Conservation (phyloP, 2,888 invertebrate genomes). For the Ditylenchus weischeri region DNA sequence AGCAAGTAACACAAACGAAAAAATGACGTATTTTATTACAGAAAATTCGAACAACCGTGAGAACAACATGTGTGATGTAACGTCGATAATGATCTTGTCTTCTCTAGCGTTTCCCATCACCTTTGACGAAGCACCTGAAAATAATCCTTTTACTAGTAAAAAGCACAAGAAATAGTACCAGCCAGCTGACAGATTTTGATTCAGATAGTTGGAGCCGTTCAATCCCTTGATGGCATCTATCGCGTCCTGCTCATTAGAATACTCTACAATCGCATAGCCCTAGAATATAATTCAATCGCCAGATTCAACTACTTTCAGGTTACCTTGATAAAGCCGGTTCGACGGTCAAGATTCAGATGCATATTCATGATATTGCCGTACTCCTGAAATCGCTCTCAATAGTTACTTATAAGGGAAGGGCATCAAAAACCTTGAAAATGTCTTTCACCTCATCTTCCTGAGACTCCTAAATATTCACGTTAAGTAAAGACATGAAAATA, state of each 20-base stretch:
- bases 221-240: slow-evolving; percentile 85
- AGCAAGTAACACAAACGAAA: background rate
- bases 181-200: slow-evolving; percentile 75
- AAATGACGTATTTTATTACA: background rate
- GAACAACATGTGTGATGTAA: too few relatives aligned
- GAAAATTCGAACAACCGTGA: too few relatives aligned
- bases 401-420: too few relatives aligned
- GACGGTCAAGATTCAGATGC: slow-evolving; percentile 89
- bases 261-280: slow-evolving; percentile 96
- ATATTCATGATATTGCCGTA: slow-evolving; percentile 96
- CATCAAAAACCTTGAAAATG: slow-evolving; percentile 9
- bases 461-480: slow-evolving; percentile 69
- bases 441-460: slow-evolving; percentile 81
- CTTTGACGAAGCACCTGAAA: too few relatives aligned
- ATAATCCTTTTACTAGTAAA: too few relatives aligned
- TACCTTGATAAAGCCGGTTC: slow-evolving; percentile 88
- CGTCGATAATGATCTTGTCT: too few relatives aligned
- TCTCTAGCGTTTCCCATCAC: too few relatives aligned
- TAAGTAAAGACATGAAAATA: too few relatives aligned
- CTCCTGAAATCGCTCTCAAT: slow-evolving; percentile 63
- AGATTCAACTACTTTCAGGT: too few relatives aligned
- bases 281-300: too few relatives aligned
- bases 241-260: slow-evolving; percentile 94
- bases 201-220: slow-evolving; percentile 85
- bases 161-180: slow-evolving; percentile 35